phyloP scores from a whole-genome alignment of 2,113 vertebrate genomes.

The Laticauda colubrina region DNA sequence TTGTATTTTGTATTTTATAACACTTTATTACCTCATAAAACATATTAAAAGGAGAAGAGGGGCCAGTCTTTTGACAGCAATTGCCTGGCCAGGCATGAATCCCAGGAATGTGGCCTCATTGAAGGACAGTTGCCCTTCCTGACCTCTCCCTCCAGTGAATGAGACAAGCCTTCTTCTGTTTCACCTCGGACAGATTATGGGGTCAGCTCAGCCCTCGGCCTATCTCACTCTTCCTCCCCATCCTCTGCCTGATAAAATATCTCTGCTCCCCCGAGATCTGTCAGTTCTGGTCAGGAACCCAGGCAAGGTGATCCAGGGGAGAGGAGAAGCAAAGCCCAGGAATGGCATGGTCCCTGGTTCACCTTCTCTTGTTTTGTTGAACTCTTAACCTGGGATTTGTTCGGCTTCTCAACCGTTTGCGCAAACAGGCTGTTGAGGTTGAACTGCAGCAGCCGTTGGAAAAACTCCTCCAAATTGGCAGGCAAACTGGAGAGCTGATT shows the following conservation, averaged over 20 bases:
- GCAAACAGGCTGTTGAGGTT: background rate
- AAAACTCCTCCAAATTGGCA: background rate
- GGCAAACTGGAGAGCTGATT: background rate
- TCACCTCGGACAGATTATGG: constrained; percentile 76
- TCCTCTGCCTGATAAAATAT: constrained; percentile 50
- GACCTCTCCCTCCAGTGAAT: constrained; percentile 76
- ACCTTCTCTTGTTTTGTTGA: background rate
- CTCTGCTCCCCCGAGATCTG: constrained; percentile 66
- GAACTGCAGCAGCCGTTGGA: background rate
- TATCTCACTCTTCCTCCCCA: constrained; percentile 45
- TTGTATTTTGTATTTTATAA: too few relatives aligned
- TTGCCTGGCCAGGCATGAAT: constrained; percentile 73
- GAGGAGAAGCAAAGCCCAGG: background rate
- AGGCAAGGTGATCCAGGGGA: constrained; percentile 32
- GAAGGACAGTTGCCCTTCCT: constrained; percentile 71
- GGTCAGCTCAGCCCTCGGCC: constrained; percentile 66
- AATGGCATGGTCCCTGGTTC: background rate
- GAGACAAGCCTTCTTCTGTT: constrained; percentile 81
- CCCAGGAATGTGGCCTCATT: constrained; percentile 71
- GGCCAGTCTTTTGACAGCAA: constrained; percentile 44
- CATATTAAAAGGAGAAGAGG: background rate
- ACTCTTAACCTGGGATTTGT: background rate
- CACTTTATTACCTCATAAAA: too few relatives aligned
- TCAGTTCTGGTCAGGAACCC: constrained; percentile 35
- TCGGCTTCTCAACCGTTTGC: background rate